Base-by-base conservation (phyloP, 1,140 invertebrate genomes). In the Mya arenaria region DNA sequence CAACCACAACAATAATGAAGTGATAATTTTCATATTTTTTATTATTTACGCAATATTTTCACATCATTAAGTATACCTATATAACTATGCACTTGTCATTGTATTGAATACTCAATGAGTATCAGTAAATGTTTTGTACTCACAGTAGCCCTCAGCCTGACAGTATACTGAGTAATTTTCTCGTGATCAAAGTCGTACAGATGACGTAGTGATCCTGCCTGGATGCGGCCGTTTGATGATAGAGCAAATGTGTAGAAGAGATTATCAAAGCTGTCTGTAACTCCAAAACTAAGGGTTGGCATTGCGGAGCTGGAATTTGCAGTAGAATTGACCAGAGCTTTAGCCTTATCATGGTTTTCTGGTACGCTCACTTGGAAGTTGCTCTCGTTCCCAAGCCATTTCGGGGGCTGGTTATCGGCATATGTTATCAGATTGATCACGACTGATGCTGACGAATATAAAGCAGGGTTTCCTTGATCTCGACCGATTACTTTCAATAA, bases 101-200 rank as follows among this genome's bases (percentile, higher is more conserved):
- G n/a, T n/a, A n/a, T n/a, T n/a, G n/a, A n/a, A n/a, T n/a, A n/a
- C n/a, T n/a, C n/a, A n/a, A n/a, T n/a, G n/a, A n/a, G n/a, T n/a
- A n/a, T n/a, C n/a, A n/a, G n/a, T n/a, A n/a, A n/a, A n/a, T n/a
- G n/a, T n/a, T n/a, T n/a, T n/a, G n/a, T 34, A 73, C 80, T 82
- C 63, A 85, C 84, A 8, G 81, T 60, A 10, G 68, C 80, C 17
- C 79, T n/a, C 19, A 85, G 55, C 23, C 65, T 78, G 4, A 78
- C 28, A 15, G n/a, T 55, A 62, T 78, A 68, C 4, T n/a, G 28
- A 17, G 37, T 30, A 6, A 30, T 55, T n/a, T 37, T 78, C 32
- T 78, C 75, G 39, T 66, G 68, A 30, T 78, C 75, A 25, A 78
- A 58, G 2, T 25, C 28, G 1, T 1, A 55, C 2, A 30, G 36